Evolutionary conservation across 2,888 invertebrate genomes (phyloP).

Genomic region (Pterostichus niger): DNA sequence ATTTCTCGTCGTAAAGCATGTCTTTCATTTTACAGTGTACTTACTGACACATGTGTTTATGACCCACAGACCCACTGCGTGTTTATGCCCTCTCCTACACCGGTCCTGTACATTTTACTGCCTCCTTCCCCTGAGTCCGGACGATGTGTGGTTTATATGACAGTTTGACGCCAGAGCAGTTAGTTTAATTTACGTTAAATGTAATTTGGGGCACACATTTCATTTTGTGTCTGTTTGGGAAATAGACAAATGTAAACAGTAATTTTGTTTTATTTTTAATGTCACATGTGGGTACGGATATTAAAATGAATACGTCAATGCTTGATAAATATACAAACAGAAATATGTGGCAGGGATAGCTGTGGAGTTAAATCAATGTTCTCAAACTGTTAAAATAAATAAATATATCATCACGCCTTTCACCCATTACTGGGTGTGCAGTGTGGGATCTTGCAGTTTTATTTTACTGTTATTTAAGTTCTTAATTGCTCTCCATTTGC

Average conservation of each 20-base stretch:
- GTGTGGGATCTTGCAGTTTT: too few relatives aligned
- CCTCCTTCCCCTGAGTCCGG: too few relatives aligned
- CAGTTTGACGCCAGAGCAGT: constrained; percentile 34
- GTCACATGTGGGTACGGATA: background rate
- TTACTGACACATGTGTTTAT: constrained; percentile 16
- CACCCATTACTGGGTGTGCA: too few relatives aligned
- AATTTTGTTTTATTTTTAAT: constrained; percentile 6
- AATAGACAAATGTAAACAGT: constrained; percentile 34
- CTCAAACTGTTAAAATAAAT: too few relatives aligned
- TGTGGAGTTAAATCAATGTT: too few relatives aligned
- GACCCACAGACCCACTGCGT: background rate
- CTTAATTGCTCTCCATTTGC: too few relatives aligned
- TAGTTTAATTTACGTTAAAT: constrained; percentile 37
- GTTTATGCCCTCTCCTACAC: too few relatives aligned
- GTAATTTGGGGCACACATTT: constrained; percentile 33
- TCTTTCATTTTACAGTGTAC: background rate
- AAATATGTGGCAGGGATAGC: background rate
- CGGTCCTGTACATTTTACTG: too few relatives aligned
- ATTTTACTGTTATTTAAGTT: too few relatives aligned
- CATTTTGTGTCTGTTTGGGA: constrained; percentile 15
- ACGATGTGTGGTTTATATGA: background rate
- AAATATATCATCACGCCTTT: too few relatives aligned
- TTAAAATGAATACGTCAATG: background rate
- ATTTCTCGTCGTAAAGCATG: too few relatives aligned
- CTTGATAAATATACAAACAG: background rate